Conservation (phyloP, 2,113 vertebrate species). For the Hypocryptadius cinnamomeus region DNA sequence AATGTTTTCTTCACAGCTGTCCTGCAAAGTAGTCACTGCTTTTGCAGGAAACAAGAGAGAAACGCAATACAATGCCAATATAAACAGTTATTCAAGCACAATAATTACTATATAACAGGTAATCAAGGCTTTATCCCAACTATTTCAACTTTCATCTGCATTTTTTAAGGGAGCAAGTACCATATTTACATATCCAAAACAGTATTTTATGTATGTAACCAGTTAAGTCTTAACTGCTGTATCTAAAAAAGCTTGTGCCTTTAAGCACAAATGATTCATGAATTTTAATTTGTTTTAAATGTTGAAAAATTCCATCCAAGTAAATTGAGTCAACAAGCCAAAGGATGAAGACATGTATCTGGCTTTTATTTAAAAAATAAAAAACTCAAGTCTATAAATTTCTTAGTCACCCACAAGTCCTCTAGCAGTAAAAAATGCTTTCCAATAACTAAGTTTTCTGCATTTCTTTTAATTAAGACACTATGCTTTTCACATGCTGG, state of each 20-base stretch:
- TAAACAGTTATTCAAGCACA: background rate
- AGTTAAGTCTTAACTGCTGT: background rate
- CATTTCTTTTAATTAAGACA: slow-evolving; percentile 9
- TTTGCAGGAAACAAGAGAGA: background rate
- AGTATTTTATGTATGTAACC: background rate
- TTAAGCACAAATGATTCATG: slow-evolving; percentile 45
- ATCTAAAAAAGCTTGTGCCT: slow-evolving; percentile 23
- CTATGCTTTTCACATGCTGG: background rate
- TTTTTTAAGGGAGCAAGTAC: background rate
- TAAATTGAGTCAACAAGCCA: slow-evolving; percentile 33
- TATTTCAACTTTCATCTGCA: background rate
- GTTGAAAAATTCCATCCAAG: slow-evolving; percentile 37
- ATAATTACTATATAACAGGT: background rate
- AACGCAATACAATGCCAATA: background rate
- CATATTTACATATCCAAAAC: background rate
- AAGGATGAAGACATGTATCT: slow-evolving; percentile 9
- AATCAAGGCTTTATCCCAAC: background rate
- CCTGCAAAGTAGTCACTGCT: background rate
- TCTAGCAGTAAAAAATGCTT: slow-evolving; percentile 1
- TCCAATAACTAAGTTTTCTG: background rate
- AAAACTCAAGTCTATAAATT: background rate
- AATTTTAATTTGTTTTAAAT: slow-evolving; percentile 55
- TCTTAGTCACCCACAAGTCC: slow-evolving; percentile 10
- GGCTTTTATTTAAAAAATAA: slow-evolving; percentile 21
- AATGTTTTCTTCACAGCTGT: background rate